A percentile compares a stretch with the other conserved stretches of the same genome.
phyloP scores from a whole-genome alignment of 2,797 vertebrate genomes.

The Serranus cabrilla region DNA sequence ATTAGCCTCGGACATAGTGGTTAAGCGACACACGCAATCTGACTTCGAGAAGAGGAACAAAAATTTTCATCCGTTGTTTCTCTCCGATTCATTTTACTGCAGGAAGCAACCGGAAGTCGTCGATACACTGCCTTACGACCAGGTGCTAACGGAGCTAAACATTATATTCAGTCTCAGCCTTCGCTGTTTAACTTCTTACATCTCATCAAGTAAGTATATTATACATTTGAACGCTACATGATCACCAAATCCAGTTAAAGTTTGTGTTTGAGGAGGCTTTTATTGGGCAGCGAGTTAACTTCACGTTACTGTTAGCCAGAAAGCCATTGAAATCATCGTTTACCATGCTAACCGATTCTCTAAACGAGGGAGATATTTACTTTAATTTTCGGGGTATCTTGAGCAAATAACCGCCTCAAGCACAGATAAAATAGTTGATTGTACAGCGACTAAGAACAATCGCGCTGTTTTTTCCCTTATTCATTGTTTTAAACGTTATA shows the following conservation, averaged over 20 bases:
- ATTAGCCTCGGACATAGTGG: neutral
- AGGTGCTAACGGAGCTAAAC: fast-evolving
- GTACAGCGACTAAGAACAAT: neutral
- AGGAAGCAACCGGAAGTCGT: constrained; percentile 16
- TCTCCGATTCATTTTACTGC: constrained; percentile 15
- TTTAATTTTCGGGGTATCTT: neutral
- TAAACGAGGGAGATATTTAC: neutral
- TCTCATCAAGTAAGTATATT: constrained; percentile 38
- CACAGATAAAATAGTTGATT: neutral
- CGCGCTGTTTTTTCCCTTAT: neutral
- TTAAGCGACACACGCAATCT: neutral
- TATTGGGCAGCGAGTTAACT: neutral
- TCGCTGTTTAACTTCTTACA: neutral
- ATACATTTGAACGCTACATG: fast-evolving
- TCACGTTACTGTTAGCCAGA: constrained; percentile 8
- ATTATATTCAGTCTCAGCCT: neutral
- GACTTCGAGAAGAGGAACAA: neutral
- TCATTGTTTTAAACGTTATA: too few relatives aligned
- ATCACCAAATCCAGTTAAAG: fast-evolving
- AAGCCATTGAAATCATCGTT: neutral
- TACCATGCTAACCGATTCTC: constrained; percentile 36
- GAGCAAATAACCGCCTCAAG: fast-evolving
- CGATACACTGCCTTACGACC: fast-evolving
- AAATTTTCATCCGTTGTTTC: neutral
- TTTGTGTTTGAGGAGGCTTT: neutral